Evolutionary conservation across 2,797 vertebrate genomes (phyloP).

Genomic region (Macrochelys suwanniensis): DNA sequence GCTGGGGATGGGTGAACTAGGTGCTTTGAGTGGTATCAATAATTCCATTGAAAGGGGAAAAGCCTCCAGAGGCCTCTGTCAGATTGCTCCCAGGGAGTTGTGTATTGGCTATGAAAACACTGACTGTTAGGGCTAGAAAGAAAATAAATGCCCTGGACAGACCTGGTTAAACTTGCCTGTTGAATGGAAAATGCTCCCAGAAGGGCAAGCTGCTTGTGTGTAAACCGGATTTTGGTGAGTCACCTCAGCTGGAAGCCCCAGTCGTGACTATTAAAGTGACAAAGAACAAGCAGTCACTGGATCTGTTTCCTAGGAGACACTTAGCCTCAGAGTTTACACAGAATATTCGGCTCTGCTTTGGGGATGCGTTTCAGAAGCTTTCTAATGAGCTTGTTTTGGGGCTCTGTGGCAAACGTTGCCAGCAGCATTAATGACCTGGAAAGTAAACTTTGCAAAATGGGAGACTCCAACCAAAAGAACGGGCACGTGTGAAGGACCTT

Average conservation of each 20-base stretch:
- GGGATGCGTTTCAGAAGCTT: conserved; percentile 31
- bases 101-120: neutral
- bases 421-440: conserved; percentile 2
- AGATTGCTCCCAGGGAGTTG: neutral
- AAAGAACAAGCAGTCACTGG: conserved; percentile 58
- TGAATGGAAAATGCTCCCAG: neutral
- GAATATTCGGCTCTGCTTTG: conserved; percentile 39
- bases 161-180: conserved; percentile 38
- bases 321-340: conserved; percentile 45
- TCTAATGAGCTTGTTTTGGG: neutral
- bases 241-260: conserved; percentile 65
- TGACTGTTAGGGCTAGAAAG: conserved; percentile 8
- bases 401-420: neutral
- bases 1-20: neutral
- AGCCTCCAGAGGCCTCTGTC: neutral
- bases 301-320: conserved; percentile 67
- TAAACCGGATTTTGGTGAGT: conserved; percentile 67
- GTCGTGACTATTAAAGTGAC: conserved; percentile 71
- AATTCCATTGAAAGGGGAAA: neutral
- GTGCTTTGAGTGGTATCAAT: neutral
- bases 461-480: neutral
- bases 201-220: conserved; percentile 60
- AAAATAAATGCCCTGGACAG: conserved; percentile 5
- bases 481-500: neutral
- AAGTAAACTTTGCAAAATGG: neutral